A percentile compares a stretch with the other conserved stretches of the same genome.
Evolutionary conservation across 2,113 vertebrate genomes (phyloP).

Genomic region (Chaetodon trifascialis): DNA sequence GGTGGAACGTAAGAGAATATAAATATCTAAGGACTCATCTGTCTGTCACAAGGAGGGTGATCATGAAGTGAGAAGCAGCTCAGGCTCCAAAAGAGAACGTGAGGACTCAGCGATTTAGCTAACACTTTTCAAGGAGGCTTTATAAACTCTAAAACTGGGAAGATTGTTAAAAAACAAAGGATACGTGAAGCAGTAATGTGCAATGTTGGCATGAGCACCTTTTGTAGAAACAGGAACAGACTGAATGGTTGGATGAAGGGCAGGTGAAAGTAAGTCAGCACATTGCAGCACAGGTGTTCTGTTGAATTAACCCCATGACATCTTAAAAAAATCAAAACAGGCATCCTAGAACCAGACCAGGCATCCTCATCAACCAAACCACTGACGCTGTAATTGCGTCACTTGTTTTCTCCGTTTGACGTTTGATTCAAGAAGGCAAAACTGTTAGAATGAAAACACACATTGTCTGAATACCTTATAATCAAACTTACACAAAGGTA

Average conservation of each 20-base stretch:
- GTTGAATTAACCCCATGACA: not conserved
- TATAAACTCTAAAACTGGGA: not conserved
- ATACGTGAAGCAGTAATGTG: not conserved
- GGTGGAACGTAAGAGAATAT: constrained; percentile 52
- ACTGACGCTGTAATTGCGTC: not conserved
- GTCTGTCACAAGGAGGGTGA: constrained; percentile 34
- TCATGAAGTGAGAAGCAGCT: constrained; percentile 18
- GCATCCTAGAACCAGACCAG: not conserved
- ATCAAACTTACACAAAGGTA: not conserved
- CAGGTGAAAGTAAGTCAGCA: constrained; percentile 10
- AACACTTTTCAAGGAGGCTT: not conserved
- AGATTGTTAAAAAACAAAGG: not conserved
- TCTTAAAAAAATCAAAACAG: constrained; percentile 5
- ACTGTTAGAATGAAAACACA: not conserved
- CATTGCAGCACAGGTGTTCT: constrained; percentile 11
- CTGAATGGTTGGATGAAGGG: not conserved
- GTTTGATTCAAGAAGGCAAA: not conserved
- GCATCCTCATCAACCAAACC: not conserved
- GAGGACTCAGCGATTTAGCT: constrained; percentile 13
- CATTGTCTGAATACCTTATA: not conserved
- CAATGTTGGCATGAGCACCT: not conserved
- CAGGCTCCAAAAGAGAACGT: constrained; percentile 8
- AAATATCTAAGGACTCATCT: constrained; percentile 36
- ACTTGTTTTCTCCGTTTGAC: not conserved
- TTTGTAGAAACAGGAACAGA: not conserved